These are phyloP conservation scores for Microctonus hyperodae DNA, from an alignment of 2,888 invertebrate genomes.

Conservation along the genomic window DNA sequence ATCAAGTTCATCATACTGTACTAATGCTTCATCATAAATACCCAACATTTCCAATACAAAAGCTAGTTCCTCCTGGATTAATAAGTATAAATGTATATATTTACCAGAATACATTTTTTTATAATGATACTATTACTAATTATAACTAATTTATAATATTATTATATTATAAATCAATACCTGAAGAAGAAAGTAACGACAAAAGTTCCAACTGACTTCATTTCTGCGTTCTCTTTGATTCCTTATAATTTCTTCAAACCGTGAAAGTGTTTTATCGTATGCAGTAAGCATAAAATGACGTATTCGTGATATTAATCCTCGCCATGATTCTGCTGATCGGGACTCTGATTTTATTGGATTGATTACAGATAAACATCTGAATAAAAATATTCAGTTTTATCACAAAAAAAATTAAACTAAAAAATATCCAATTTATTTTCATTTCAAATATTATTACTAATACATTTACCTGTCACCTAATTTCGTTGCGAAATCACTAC, in stretches of 20 bases:
- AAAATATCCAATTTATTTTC: slow-evolving; percentile 16
- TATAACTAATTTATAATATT: too few relatives aligned
- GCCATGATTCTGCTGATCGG: slow-evolving; percentile 90
- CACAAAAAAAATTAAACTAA: slow-evolving; percentile 22
- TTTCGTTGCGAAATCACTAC: slow-evolving; percentile 91
- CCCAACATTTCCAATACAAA: slow-evolving; percentile 94
- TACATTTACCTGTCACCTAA: slow-evolving; percentile 72
- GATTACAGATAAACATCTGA: slow-evolving; percentile 85
- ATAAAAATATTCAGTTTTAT: too few relatives aligned
- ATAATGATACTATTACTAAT: too few relatives aligned
- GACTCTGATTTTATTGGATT: slow-evolving; percentile 91
- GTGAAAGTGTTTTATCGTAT: slow-evolving; percentile 84
- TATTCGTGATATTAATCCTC: slow-evolving; percentile 82
- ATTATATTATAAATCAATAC: slow-evolving; percentile 65
- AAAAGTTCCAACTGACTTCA: slow-evolving; percentile 92
- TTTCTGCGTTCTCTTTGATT: slow-evolving; percentile 89
- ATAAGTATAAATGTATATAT: slow-evolving; percentile 32
- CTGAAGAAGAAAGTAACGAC: slow-evolving; percentile 91
- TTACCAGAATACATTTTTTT: slow-evolving; percentile 15
- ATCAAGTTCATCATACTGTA: slow-evolving; percentile 97
- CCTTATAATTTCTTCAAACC: slow-evolving; percentile 90
- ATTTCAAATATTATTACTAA: slow-evolving; percentile 11
- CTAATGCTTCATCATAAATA: slow-evolving; percentile 90
- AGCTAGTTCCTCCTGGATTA: slow-evolving; percentile 88
- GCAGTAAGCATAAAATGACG: slow-evolving; percentile 84